Conservation (phyloP, 2,888 invertebrate species). For the Trichacis sp. region DNA sequence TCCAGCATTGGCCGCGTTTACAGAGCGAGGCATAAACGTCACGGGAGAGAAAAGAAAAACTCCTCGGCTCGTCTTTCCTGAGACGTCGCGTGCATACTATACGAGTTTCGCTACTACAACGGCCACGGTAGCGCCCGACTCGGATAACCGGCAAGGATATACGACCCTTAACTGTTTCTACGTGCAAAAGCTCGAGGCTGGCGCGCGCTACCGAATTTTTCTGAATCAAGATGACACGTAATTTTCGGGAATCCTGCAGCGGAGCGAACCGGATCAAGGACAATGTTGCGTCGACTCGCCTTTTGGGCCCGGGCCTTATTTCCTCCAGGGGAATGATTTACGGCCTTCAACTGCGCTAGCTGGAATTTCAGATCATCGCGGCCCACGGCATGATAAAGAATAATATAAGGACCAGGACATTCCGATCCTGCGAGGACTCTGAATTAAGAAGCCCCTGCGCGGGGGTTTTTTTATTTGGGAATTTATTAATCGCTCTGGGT, state of each 20-base stretch:
- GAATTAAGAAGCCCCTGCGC: slow-evolving; percentile 1
- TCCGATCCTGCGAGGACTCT: neutral
- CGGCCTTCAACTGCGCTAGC: slow-evolving; percentile 5
- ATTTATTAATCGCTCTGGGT: no score
- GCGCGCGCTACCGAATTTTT: slow-evolving; percentile 64
- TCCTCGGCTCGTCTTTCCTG: neutral
- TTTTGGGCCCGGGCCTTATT: neutral
- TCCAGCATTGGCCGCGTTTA: slow-evolving; percentile 24
- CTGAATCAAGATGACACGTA: slow-evolving; percentile 53
- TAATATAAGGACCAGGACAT: neutral
- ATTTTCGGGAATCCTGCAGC: slow-evolving; percentile 31
- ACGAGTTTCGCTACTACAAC: slow-evolving; percentile 30
- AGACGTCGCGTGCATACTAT: neutral
- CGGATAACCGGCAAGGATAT: slow-evolving; percentile 40
- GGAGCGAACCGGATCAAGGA: slow-evolving; percentile 23
- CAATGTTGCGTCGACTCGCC: no score
- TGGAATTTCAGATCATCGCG: slow-evolving; percentile 18
- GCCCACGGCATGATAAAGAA: slow-evolving; percentile 9
- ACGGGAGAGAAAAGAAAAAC: slow-evolving; percentile 19
- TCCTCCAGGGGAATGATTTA: slow-evolving; percentile 32
- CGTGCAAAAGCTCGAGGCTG: slow-evolving; percentile 33
- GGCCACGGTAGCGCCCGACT: slow-evolving; percentile 46
- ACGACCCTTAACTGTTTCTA: slow-evolving; percentile 40
- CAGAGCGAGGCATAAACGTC: slow-evolving; percentile 40
- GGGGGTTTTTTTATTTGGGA: no score